These are phyloP conservation scores for Oreochromis tanganicae DNA, from an alignment of 2,113 vertebrate genomes.

Conservation along the genomic window DNA sequence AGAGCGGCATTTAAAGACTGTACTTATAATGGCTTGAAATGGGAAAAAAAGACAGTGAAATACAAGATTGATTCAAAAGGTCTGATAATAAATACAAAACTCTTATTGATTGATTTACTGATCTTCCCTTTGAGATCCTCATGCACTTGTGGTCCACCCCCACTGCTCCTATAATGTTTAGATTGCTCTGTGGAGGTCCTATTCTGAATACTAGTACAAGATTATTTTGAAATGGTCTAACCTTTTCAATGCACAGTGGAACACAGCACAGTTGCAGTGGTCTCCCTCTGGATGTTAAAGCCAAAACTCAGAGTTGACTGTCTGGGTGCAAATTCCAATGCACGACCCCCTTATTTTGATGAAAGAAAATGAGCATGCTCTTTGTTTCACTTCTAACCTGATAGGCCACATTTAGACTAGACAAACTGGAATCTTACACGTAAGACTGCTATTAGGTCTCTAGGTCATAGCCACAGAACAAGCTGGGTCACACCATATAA, in stretches of 20 bases:
- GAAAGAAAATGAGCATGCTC: background rate
- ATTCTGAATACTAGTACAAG: fast-evolving
- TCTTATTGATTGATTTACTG: background rate
- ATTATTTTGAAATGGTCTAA: background rate
- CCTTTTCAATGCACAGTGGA: background rate
- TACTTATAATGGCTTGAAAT: background rate
- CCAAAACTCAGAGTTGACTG: background rate
- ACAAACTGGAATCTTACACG: background rate
- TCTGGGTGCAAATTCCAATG: background rate
- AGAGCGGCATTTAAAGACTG: background rate
- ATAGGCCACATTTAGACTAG: background rate
- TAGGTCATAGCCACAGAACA: background rate
- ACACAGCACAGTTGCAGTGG: background rate
- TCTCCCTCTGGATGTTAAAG: background rate
- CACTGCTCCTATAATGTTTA: background rate
- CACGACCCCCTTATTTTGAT: background rate
- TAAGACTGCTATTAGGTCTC: background rate
- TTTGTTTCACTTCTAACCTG: background rate
- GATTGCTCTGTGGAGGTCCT: background rate
- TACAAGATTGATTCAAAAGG: background rate
- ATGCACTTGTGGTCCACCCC: background rate
- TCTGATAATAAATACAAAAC: background rate
- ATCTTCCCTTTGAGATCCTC: background rate
- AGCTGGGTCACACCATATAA: background rate
- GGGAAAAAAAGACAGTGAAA: background rate